Evolutionary conservation across 2,888 invertebrate genomes (phyloP).

Genomic region (Drosophila fulvimacula): DNA sequence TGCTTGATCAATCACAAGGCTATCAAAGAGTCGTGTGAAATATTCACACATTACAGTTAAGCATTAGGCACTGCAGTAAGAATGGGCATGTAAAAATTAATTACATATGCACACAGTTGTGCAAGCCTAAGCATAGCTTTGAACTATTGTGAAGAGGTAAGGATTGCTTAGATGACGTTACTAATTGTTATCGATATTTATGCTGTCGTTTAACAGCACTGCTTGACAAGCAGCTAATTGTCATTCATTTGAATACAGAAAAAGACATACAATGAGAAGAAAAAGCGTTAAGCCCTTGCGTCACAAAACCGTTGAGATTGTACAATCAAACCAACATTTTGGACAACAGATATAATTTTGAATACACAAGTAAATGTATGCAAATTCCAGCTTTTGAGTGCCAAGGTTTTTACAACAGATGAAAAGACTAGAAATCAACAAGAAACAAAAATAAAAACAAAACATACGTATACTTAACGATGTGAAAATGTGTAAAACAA

Average conservation of each 20-base stretch:
- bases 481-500: slow-evolving; percentile 70
- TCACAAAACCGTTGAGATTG: slow-evolving; percentile 51
- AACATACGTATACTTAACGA: slow-evolving; percentile 62
- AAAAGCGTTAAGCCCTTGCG: slow-evolving; percentile 35
- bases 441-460: slow-evolving; percentile 25
- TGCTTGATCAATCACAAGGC: slow-evolving; percentile 61
- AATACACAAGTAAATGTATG: slow-evolving; percentile 61
- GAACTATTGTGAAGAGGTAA: slow-evolving; percentile 16
- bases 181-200: slow-evolving; percentile 18
- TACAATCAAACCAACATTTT: slow-evolving; percentile 60
- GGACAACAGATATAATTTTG: slow-evolving; percentile 40
- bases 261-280: slow-evolving; percentile 15
- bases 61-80: slow-evolving; percentile 43
- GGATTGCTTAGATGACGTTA: slow-evolving; percentile 9
- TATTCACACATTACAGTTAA: slow-evolving; percentile 64
- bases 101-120: neutral
- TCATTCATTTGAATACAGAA: slow-evolving; percentile 7
- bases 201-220: neutral
- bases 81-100: slow-evolving; percentile 33
- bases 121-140: neutral
- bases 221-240: slow-evolving; percentile 8
- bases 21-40: slow-evolving; percentile 60
- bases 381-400: slow-evolving; percentile 70
- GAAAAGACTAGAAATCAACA: slow-evolving; percentile 35
- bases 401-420: slow-evolving; percentile 70